Base-by-base conservation (phyloP, 2,888 invertebrate species). In the Polietes domitor region DNA sequence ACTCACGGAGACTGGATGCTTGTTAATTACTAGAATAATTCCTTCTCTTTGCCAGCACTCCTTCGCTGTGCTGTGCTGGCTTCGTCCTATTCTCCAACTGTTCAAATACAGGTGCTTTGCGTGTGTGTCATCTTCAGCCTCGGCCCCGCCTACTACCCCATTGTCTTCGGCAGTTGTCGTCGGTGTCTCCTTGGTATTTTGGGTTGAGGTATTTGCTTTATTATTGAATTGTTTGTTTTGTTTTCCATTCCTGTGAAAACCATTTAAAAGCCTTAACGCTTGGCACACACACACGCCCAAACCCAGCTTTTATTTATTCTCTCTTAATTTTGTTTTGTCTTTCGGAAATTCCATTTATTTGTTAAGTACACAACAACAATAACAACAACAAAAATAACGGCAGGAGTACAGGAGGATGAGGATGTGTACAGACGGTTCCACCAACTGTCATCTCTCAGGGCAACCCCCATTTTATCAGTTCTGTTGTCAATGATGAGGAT, bases 91-190 rank as follows among this genome's bases (percentile, higher is more conserved):
- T 24, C 41, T 61, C 65, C 83, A 86, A 85, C 83, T 86, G 85
- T 82, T 58, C 83, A 86, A 86, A 86, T 86, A 86, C 86, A 86
- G 86, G 85, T 85, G 85, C 63, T 72, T 63, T 41, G 65, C 9
- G 4, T 58, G 24, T 65, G 50, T 78, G 61, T 50, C 41, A 1
- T 0, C 28, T 61, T 32, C n/a, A 43, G 17, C 68, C 24, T 24
- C 32, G 32, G 37, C 73, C 43, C 37, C 58, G 21, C 58, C 41
- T 37, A 19, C 41, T 37, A 19, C 41, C n/a, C 37, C n/a, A 41
- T 24, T 47, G 21, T 58, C n/a, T 12, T n/a, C 6, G 47, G 7
- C 24, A 65, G 41, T 41, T 21, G n/a, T n/a, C 4, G 37, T 41
- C 4, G 41, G 21, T 21, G 41, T 24, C 47, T 17, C 21, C 19